Percentiles rank a stretch among this genome's conserved stretches.
Conservation (phyloP, 2,797 vertebrate species). For the Poecilia wingei region DNA sequence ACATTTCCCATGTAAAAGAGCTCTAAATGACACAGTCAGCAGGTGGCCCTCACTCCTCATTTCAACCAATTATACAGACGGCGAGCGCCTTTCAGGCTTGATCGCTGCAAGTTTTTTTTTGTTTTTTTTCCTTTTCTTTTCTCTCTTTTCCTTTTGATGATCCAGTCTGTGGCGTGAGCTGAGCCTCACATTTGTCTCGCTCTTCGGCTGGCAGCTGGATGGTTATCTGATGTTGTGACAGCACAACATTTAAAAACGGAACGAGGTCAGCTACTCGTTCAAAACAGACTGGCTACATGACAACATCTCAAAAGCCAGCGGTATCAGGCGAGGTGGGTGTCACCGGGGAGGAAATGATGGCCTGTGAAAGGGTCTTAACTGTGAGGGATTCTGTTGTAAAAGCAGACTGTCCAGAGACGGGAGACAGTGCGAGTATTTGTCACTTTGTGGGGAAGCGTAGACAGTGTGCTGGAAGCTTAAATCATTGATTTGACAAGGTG, state of each 20-base stretch:
- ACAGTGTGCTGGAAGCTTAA: slow-evolving; percentile 22
- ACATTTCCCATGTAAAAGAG: slow-evolving; percentile 61
- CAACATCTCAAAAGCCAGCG: slow-evolving; percentile 28
- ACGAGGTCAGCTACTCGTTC: slow-evolving; percentile 35
- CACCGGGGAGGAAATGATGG: slow-evolving; percentile 40
- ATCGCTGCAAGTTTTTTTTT: slow-evolving; percentile 56
- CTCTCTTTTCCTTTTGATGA: slow-evolving; percentile 29
- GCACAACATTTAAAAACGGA: slow-evolving; percentile 29
- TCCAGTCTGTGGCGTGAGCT: slow-evolving; percentile 38
- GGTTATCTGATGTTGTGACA: slow-evolving; percentile 51
- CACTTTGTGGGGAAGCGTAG: slow-evolving; percentile 22
- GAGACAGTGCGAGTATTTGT: slow-evolving; percentile 29
- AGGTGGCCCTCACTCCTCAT: slow-evolving; percentile 64
- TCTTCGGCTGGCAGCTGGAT: slow-evolving; percentile 50
- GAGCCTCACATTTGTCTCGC: slow-evolving; percentile 41
- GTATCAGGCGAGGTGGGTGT: slow-evolving; percentile 21
- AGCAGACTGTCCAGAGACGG: slow-evolving; percentile 14
- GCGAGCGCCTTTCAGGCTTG: slow-evolving; percentile 42
- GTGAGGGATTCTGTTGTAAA: slow-evolving; percentile 42
- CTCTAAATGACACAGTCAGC: slow-evolving; percentile 59
- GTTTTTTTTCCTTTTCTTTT: slow-evolving; percentile 14
- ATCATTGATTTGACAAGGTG: slow-evolving; percentile 46
- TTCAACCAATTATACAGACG: slow-evolving; percentile 73
- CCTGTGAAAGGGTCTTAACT: slow-evolving; percentile 26
- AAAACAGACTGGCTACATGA: slow-evolving; percentile 34